These are phyloP conservation scores for Patella depressa DNA, from an alignment of 2,888 invertebrate species.

Conservation along the genomic window DNA sequence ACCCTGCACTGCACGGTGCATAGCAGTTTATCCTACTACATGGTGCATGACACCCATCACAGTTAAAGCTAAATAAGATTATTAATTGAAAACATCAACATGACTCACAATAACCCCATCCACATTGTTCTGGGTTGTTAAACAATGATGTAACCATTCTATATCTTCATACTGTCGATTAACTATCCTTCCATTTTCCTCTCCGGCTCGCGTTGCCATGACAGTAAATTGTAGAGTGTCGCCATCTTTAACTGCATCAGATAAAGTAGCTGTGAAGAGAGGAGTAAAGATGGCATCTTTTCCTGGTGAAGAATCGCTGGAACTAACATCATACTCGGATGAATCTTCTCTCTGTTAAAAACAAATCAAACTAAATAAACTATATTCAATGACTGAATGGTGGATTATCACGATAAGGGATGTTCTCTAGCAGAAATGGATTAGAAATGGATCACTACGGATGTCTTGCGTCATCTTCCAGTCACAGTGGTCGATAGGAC, in stretches of 20 bases:
- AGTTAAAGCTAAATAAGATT: too few relatives aligned
- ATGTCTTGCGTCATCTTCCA: too few relatives aligned
- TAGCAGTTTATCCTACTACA: too few relatives aligned
- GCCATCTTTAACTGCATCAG: slow-evolving; percentile 62
- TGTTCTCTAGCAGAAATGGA: too few relatives aligned
- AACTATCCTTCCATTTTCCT: slow-evolving; percentile 36
- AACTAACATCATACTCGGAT: slow-evolving; percentile 44
- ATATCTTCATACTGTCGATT: slow-evolving; percentile 71
- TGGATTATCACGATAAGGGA: too few relatives aligned
- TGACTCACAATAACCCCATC: slow-evolving; percentile 70
- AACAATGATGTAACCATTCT: slow-evolving; percentile 72
- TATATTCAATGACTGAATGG: too few relatives aligned
- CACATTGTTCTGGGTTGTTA: slow-evolving; percentile 66
- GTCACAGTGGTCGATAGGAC: too few relatives aligned
- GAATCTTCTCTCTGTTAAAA: slow-evolving; percentile 25
- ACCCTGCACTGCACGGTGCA: too few relatives aligned
- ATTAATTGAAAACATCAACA: too few relatives aligned
- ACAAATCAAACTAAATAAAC: too few relatives aligned
- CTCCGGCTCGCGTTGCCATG: slow-evolving; percentile 34
- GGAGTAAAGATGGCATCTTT: slow-evolving; percentile 45
- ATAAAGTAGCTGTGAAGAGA: slow-evolving; percentile 50
- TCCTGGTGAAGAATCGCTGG: slow-evolving; percentile 33
- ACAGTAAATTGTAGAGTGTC: slow-evolving; percentile 59
- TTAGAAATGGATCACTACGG: too few relatives aligned
- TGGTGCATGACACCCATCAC: too few relatives aligned